Conservation (phyloP, 2,113 vertebrate genomes). For the Phainopepla nitens region DNA sequence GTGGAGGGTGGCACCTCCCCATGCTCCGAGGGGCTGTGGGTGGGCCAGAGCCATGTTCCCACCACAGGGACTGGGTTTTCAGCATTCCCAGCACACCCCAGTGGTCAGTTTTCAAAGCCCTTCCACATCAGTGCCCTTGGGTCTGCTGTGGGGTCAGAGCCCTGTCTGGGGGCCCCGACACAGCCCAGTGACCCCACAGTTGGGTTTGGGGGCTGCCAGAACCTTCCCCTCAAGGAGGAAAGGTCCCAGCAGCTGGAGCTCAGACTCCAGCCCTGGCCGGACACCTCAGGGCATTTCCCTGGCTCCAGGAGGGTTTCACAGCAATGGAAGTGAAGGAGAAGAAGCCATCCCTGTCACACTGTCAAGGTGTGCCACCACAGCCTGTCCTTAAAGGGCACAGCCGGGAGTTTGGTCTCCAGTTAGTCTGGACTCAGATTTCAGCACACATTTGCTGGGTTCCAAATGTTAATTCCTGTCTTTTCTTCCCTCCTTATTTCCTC, state of each 20-base stretch:
- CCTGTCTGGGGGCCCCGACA: not conserved
- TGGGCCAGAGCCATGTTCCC: fast-evolving
- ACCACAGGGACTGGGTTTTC: fast-evolving
- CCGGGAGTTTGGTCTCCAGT: not conserved
- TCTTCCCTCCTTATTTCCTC: not conserved
- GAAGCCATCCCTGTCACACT: too few species aligned
- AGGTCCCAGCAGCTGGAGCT: not conserved
- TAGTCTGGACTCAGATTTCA: not conserved
- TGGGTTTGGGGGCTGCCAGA: not conserved
- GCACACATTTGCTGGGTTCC: not conserved
- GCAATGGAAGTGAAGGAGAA: not conserved
- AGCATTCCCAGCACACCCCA: not conserved
- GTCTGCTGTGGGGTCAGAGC: not conserved
- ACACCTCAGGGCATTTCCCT: not conserved
- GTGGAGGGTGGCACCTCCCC: not conserved
- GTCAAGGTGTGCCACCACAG: not conserved
- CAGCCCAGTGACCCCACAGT: not conserved
- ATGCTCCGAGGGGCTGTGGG: not conserved
- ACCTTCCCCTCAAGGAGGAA: not conserved
- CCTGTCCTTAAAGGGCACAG: too few species aligned
- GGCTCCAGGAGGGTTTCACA: not conserved
- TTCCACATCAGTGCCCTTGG: not conserved
- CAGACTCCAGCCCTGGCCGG: not conserved
- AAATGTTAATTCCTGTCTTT: not conserved
- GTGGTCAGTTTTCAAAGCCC: not conserved